A percentile compares a stretch with the other conserved stretches of the same genome.
Evolutionary conservation across 2,113 vertebrate species (phyloP).

Genomic region (Salvelinus sp.): DNA sequence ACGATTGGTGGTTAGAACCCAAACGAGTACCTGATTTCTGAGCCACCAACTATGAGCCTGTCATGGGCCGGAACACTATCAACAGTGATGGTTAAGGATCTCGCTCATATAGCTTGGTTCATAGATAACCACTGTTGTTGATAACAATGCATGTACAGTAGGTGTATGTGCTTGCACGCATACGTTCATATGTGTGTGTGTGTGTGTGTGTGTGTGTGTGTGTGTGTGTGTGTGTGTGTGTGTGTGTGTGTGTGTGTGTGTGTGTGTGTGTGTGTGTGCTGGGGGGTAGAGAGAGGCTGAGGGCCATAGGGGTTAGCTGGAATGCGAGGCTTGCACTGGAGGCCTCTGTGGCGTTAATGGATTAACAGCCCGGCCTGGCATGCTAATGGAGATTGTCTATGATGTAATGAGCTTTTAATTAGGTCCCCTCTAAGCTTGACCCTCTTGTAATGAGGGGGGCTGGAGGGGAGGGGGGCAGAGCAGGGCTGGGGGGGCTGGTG

Average conservation of each 20-base stretch:
- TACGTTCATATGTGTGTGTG: not conserved
- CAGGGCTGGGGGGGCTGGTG: constrained; percentile 58
- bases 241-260: not conserved
- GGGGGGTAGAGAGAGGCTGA: constrained; percentile 49
- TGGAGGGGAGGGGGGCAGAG: constrained; percentile 15
- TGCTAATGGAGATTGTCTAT: constrained; percentile 82
- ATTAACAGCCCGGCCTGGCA: constrained; percentile 78
- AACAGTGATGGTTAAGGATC: not conserved
- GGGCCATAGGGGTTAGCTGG: constrained; percentile 63
- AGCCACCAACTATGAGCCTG: not conserved
- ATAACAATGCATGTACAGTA: not conserved
- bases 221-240: not conserved
- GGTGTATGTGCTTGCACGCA: constrained; percentile 6
- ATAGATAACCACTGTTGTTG: too few species aligned
- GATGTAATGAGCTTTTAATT: constrained; percentile 87
- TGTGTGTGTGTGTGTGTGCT: constrained; percentile 39
- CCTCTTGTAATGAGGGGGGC: constrained; percentile 80
- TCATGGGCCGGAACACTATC: not conserved
- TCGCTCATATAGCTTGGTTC: not conserved
- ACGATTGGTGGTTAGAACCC: not conserved
- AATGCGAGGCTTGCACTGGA: constrained; percentile 71
- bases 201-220: too few species aligned
- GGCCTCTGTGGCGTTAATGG: constrained; percentile 77
- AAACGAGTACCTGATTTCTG: not conserved
- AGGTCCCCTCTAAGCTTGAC: constrained; percentile 82